Evolutionary conservation across 2,113 vertebrate genomes (phyloP).

Genomic region (Pao palembangensis): DNA sequence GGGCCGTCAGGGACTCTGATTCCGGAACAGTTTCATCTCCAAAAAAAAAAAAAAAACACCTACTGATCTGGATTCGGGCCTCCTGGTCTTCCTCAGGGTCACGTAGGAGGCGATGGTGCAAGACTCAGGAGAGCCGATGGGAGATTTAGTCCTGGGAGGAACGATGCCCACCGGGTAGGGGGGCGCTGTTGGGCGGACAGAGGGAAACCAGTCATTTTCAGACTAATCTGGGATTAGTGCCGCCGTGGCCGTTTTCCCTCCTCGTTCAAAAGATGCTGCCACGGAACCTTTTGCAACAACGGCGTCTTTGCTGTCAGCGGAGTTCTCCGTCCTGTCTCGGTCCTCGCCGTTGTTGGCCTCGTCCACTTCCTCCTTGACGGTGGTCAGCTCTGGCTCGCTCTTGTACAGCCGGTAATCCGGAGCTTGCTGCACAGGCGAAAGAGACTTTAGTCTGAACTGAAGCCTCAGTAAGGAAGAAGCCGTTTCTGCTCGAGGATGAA

Average conservation of each 20-base stretch:
- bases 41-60: too few species aligned
- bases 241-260: too few species aligned
- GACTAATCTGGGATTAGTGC: too few species aligned
- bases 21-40: too few species aligned
- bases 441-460: background rate
- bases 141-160: slow-evolving; percentile 89
- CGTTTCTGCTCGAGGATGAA: background rate
- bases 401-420: slow-evolving; percentile 97
- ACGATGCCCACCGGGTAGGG: slow-evolving; percentile 86
- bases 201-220: too few species aligned
- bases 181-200: slow-evolving; percentile 60
- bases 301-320: slow-evolving; percentile 76
- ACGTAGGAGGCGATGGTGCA: slow-evolving; percentile 94
- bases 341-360: slow-evolving; percentile 86
- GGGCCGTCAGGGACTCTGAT: background rate
- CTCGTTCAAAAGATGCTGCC: background rate
- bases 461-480: background rate
- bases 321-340: slow-evolving; percentile 75
- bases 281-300: slow-evolving; percentile 79
- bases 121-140: slow-evolving; percentile 80
- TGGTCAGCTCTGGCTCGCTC: slow-evolving; percentile 95
- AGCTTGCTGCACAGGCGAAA: slow-evolving; percentile 70
- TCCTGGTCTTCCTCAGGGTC: slow-evolving; percentile 91
- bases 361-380: slow-evolving; percentile 90
- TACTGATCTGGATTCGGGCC: slow-evolving; percentile 84